A percentile compares a stretch with the other conserved stretches of the same genome.
phyloP scores from a whole-genome alignment of 2,797 vertebrate species.

The Discoglossus pictus region DNA sequence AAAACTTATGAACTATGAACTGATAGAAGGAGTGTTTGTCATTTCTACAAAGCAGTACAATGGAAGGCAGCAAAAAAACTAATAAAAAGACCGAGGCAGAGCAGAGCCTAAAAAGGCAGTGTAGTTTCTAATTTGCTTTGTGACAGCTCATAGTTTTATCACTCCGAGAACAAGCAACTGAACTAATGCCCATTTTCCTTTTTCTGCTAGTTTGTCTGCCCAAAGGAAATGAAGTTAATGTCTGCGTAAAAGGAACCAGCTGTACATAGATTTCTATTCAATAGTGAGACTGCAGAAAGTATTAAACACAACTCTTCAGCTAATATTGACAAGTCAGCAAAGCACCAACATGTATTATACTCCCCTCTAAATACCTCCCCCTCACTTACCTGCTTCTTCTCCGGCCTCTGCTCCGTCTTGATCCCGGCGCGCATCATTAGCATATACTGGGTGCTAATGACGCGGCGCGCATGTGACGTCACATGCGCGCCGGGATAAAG shows the following conservation, averaged over 20 bases:
- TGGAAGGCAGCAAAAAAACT: background rate
- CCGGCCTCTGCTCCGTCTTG: no score
- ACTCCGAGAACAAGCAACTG: conserved; percentile 48
- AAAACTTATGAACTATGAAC: background rate
- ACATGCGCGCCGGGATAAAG: no score
- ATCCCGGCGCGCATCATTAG: no score
- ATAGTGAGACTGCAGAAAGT: conserved; percentile 15
- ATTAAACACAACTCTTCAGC: conserved; percentile 14
- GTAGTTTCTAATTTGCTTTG: conserved; percentile 54
- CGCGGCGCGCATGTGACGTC: no score
- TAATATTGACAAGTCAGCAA: conserved; percentile 23
- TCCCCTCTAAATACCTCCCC: no score
- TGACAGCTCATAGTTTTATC: conserved; percentile 34
- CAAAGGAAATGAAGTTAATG: conserved; percentile 54
- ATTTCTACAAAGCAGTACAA: background rate
- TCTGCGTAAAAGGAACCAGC: conserved; percentile 57
- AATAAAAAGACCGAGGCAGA: background rate
- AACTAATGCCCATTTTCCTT: conserved; percentile 62
- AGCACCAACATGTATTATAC: no score
- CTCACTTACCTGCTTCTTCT: no score
- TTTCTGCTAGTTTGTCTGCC: conserved; percentile 60
- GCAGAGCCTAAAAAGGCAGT: conserved; percentile 52
- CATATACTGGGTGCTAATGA: no score
- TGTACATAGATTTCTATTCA: conserved; percentile 47
- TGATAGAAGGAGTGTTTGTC: no score